Base-by-base conservation (phyloP, 2,797 vertebrate species). In the Alcedo atthis region DNA sequence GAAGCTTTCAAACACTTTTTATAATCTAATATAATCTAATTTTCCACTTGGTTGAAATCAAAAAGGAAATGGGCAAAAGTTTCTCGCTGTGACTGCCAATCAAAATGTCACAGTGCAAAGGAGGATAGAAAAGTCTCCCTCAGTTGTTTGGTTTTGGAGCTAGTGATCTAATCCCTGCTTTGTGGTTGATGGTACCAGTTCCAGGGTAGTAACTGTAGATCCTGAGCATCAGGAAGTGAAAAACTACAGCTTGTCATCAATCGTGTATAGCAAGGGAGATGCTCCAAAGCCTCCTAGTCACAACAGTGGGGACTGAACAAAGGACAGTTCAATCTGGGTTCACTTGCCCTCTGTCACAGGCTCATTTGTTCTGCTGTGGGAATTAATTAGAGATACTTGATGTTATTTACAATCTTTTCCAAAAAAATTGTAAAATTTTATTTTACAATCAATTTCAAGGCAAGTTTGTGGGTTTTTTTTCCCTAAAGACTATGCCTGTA, bases 41-140 rank as follows among this genome's bases (percentile, higher is more conserved):
- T 74, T 91, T 79, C 86, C 35, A 67, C 30, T 81, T 73, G 20
- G 66, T 42, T 49, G 37, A 83, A 86, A 87, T 55, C 19, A 89
- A 70, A 89, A 74, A 49, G 73, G 13, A 32, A 55, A 63, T 25
- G 11, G 57, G 49, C 28, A 49, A 32, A 79, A 61, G 43, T 77
- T 70, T 37, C 25, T 84, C 48, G 45, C 54, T 0, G 0, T 59
- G 75, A 33, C 54, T 9, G 46, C 69, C 5, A 54, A 48, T 61
- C n/a, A 59, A 79, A 45, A 49, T 7, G 33, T 63, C 32, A 11
- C 12, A 21, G 35, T 49, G 63, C 20, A 17, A 18, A 25, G 64
- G 45, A 64, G 77, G 40, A 19, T 66, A 15, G 55, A 42, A 40
- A 32, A 0, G 5, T n/a, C 25, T 20, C 48, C 32, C 8, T 68